Evolutionary conservation across 2,797 vertebrate species (phyloP).

Genomic region (Tenualosa thibaudeaui): DNA sequence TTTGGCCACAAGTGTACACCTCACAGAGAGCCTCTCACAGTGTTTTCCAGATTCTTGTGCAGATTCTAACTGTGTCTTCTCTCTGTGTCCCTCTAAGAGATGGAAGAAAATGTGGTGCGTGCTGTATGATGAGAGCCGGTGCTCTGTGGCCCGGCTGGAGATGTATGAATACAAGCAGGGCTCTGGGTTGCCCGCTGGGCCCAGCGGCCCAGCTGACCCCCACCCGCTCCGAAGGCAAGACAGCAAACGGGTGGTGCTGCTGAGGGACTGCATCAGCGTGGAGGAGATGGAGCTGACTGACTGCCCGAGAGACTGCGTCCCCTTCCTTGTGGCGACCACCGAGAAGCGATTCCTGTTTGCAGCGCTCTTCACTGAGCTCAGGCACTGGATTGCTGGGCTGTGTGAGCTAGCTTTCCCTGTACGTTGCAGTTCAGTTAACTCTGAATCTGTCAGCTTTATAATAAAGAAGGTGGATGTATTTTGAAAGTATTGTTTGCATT

Average conservation of each 20-base stretch:
- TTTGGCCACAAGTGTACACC: too few species aligned
- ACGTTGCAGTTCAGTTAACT: conserved; percentile 20
- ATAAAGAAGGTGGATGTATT: neutral
- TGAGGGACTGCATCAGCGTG: conserved; percentile 76
- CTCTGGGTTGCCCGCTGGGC: neutral
- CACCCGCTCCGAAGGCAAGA: conserved; percentile 29
- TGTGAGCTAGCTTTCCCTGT: conserved; percentile 52
- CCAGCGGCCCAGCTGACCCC: conserved; percentile 42
- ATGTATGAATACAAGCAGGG: conserved; percentile 43
- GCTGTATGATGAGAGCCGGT: conserved; percentile 62
- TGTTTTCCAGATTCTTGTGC: neutral
- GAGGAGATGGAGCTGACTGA: conserved; percentile 48
- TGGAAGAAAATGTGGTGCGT: conserved; percentile 75
- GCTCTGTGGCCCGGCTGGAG: conserved; percentile 71
- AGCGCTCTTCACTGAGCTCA: conserved; percentile 26
- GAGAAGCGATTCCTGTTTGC: conserved; percentile 47
- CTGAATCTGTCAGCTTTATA: neutral
- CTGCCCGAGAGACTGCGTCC: conserved; percentile 66
- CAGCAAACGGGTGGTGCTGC: conserved; percentile 64
- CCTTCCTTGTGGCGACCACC: conserved; percentile 46
- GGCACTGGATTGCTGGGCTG: conserved; percentile 47
- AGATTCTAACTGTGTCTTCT: neutral
- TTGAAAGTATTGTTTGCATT: neutral
- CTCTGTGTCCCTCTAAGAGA: conserved; percentile 64
- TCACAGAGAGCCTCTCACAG: neutral